Evolutionary conservation across 2,797 vertebrate species (phyloP), one percentile per base, ranked within the genome.

Genomic region (Otus scops): DNA sequence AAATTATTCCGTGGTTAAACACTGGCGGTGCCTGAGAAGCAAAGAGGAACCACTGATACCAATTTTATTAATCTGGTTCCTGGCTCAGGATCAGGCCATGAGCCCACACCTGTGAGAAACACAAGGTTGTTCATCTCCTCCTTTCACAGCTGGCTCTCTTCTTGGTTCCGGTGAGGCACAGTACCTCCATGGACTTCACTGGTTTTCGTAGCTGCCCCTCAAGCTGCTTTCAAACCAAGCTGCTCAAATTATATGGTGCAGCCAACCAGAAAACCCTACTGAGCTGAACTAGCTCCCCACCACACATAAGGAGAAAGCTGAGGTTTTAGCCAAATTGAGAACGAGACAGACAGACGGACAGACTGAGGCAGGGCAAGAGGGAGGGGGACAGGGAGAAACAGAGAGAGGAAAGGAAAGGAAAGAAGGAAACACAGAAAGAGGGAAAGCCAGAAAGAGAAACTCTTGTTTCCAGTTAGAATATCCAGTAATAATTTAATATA

Each of bases 401-500:
- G 23, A 17, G 38, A 39, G 8, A 76, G 21, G 39, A 50, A 74
- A 48, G 15, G 10, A 16, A 32, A 41, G 13, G 9, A n/a, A 50
- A 43, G 43, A 56, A 41, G 7, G 10, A 69, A 88, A 61, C 11
- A 32, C 50, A 27, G 48, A 28, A 30, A 75, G 13, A 74, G 13
- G 23, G 18, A 50, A 64, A 79, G 70, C 0, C 0, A 82, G 78
- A 85, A 67, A 36, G 79, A 83, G n/a, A 94, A 93, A 77, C 90
- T 92, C 85, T 96, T 96, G 86, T 86, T 94, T 94, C 84, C 85
- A 97, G 96, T 97, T 96, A 97, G 89, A 95, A 83, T 75, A 91
- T 53, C 84, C 89, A 88, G 89, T 95, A 97, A 97, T 97, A 97
- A 97, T 97, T 98, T 97, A 98, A 97, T 97, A 97, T 95, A 93